Evolutionary conservation across 1,140 invertebrate species (phyloP), one percentile per base, ranked within the genome.

Genomic region (Conus betulinus): DNA sequence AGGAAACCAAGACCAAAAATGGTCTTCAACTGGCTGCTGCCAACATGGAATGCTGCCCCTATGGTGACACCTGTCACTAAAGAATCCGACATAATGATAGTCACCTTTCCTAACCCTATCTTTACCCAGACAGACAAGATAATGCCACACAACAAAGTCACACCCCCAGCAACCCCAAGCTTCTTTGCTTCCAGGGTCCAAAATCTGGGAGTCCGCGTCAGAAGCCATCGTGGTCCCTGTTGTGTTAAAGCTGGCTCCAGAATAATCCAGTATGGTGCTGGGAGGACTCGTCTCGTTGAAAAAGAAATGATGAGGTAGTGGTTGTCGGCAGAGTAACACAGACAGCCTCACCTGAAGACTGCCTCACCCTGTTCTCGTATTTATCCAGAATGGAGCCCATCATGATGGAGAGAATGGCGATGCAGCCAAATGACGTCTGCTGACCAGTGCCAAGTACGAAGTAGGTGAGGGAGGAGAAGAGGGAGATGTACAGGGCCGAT

Each of bases 401-500:
- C 95, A 95, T 95, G 17, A 95, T 88, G 67, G 94, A 93, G 6
- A 95, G 91, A 53, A 95, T 93, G 39, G 95, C 95, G 88, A 95
- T 95, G 78, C 94, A 93, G 96, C 98, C 98, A 95, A 99, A 97
- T 2, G 98, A 99, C 27, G 98, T 97, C 92, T 99, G 98, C 82
- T 96, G 96, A 2, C 98, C 99, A 10, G 98, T 99, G 57, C 98
- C 98, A 87, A 99, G 97, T 82, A 99, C 95, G 84, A 97, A 96
- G 94, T 99, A 99, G 8, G 99, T 96, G 1, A 99, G 94, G 0
- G 98, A 97, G 5, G 98, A 98, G 95, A 99, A 99, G 92, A 99
- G 98, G 0, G 98, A 98, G 96, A 98, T 98, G 94, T 99, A 99
- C 7, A 99, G 96, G 96, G 7, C 99, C 99, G 88, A 97, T 97